These are phyloP conservation scores for Alsophila aescularia DNA, from an alignment of 2,888 invertebrate species.

Conservation along the genomic window DNA sequence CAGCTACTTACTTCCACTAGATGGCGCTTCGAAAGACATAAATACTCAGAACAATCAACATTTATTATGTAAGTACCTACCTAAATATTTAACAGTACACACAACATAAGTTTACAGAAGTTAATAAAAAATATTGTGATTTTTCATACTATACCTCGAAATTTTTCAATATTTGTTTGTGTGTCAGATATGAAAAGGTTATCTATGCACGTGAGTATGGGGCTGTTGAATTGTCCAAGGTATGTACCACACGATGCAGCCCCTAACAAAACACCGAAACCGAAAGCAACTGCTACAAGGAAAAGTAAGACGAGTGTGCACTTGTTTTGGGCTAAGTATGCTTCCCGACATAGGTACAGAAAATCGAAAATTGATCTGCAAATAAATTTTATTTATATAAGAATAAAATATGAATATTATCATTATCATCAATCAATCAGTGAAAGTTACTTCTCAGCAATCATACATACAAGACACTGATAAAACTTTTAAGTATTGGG, in stretches of 20 bases:
- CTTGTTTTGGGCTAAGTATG: conserved; percentile 57
- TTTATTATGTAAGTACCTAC: too few relatives aligned
- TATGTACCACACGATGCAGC: conserved; percentile 69
- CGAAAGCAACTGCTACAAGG: conserved; percentile 50
- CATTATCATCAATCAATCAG: too few relatives aligned
- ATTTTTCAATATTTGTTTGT: conserved; percentile 53
- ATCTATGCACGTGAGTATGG: conserved; percentile 69
- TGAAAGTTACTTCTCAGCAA: too few relatives aligned
- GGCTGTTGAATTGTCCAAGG: conserved; percentile 68
- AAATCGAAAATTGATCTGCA: conserved; percentile 69
- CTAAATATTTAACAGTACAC: too few relatives aligned
- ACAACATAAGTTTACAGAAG: too few relatives aligned
- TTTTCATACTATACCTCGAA: conserved; percentile 52
- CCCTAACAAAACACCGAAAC: conserved; percentile 64
- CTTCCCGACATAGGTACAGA: conserved; percentile 59
- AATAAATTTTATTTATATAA: conserved; percentile 35
- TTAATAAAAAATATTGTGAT: not conserved
- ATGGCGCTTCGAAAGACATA: too few relatives aligned
- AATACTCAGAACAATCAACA: too few relatives aligned
- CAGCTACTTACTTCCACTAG: too few relatives aligned
- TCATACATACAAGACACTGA: too few relatives aligned
- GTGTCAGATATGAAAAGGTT: conserved; percentile 60
- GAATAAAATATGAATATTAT: too few relatives aligned
- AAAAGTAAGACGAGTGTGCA: conserved; percentile 48
- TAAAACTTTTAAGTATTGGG: too few relatives aligned